Percentiles rank a stretch among this genome's conserved stretches.
These are phyloP conservation scores for Loriculus beryllinus DNA, from an alignment of 2,797 vertebrate genomes.

Conservation along the genomic window DNA sequence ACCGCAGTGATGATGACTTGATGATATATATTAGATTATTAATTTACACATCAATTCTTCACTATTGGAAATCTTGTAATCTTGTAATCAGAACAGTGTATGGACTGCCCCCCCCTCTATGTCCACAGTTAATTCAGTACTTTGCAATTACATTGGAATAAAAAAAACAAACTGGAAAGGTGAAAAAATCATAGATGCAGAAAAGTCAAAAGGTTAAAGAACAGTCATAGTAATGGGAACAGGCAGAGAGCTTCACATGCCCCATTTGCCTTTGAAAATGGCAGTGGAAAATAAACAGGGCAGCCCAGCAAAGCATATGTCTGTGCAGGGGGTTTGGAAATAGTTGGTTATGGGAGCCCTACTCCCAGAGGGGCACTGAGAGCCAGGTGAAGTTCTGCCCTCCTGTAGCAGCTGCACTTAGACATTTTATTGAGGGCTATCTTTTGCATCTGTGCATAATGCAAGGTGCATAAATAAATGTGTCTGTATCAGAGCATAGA, in stretches of 20 bases:
- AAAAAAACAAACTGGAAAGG: neutral
- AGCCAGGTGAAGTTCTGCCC: neutral
- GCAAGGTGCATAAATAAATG: neutral
- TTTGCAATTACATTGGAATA: neutral
- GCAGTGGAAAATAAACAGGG: neutral
- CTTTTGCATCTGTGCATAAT: neutral
- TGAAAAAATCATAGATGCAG: neutral
- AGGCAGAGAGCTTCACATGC: neutral
- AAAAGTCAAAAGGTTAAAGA: neutral
- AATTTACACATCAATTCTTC: neutral
- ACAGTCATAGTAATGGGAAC: neutral
- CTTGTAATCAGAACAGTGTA: neutral
- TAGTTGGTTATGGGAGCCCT: neutral
- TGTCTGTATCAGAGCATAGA: neutral
- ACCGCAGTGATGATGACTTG: neutral
- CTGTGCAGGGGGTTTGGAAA: neutral
- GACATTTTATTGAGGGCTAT: neutral
- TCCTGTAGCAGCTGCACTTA: rapidly evolving
- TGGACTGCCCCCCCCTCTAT: neutral
- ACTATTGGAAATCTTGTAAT: neutral
- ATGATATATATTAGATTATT: neutral
- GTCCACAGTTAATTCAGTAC: neutral
- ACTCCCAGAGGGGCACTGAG: rapidly evolving
- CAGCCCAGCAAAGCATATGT: neutral
- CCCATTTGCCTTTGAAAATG: neutral